Conservation (phyloP, 1,140 invertebrate species). For the Aphelenchoides fujianensis region DNA sequence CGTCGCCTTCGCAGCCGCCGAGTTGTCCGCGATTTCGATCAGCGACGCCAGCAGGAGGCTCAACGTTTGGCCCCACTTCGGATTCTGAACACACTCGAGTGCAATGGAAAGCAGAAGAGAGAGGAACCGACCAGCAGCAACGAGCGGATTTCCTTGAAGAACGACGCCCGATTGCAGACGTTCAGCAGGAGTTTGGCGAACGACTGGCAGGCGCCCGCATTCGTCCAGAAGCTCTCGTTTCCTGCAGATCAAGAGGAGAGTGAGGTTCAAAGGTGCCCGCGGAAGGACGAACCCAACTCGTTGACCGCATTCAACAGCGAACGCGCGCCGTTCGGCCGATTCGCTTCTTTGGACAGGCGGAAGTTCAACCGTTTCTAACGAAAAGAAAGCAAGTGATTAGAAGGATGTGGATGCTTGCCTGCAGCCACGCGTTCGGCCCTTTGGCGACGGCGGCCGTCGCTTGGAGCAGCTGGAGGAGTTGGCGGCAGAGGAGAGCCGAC, state of each 20-base stretch:
- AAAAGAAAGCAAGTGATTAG: too few species aligned
- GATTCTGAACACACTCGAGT: conserved; percentile 6
- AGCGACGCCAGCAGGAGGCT: neutral
- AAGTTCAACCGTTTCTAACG: neutral
- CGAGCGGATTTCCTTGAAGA: neutral
- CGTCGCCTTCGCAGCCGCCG: conserved; percentile 20
- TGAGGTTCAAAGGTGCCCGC: neutral
- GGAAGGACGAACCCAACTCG: neutral
- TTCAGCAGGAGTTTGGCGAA: neutral
- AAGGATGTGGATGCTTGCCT: too few species aligned
- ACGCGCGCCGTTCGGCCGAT: neutral
- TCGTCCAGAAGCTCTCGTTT: neutral
- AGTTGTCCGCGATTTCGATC: conserved; percentile 7
- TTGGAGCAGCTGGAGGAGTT: neutral
- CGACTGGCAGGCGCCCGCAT: neutral
- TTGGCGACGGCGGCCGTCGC: neutral
- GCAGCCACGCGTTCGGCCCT: neutral
- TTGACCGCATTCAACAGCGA: neutral
- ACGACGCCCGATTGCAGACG: neutral
- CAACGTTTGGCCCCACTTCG: neutral
- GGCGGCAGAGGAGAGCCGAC: neutral
- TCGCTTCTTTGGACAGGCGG: neutral
- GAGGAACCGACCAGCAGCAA: neutral
- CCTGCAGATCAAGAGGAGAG: neutral
- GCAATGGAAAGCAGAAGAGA: neutral